phyloP scores from a whole-genome alignment of 1,140 invertebrate species.

The Diuraphis noxia region DNA sequence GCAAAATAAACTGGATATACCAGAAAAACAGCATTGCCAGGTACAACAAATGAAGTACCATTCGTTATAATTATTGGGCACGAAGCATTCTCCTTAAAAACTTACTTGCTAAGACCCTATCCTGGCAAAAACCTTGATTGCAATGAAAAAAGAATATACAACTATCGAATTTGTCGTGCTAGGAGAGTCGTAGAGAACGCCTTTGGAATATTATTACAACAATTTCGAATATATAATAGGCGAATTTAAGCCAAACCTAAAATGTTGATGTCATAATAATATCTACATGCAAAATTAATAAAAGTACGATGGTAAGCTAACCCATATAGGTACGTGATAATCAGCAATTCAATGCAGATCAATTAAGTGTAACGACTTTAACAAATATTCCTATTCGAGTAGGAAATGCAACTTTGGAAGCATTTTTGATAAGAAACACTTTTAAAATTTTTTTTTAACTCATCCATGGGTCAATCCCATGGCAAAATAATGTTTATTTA shows the following conservation, averaged over 20 bases:
- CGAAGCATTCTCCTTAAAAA: slow-evolving; percentile 60
- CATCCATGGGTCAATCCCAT: not conserved
- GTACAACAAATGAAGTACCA: slow-evolving; percentile 53
- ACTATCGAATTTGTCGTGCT: slow-evolving; percentile 57
- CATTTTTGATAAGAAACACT: not conserved
- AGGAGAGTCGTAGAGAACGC: slow-evolving; percentile 58
- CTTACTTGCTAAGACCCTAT: slow-evolving; percentile 59
- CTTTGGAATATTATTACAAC: slow-evolving; percentile 58
- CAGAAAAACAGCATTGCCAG: slow-evolving; percentile 31
- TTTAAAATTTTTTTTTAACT: not conserved
- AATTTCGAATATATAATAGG: slow-evolving; percentile 56
- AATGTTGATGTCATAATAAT: slow-evolving; percentile 36
- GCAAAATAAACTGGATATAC: slow-evolving; percentile 14
- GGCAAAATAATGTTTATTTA: not conserved
- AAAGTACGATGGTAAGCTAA: not conserved
- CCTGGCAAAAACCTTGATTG: slow-evolving; percentile 55
- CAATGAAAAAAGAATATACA: slow-evolving; percentile 57
- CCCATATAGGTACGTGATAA: not conserved
- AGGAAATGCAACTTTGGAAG: not conserved
- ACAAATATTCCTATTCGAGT: not conserved
- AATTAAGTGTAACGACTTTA: not conserved
- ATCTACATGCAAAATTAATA: slow-evolving; percentile 20
- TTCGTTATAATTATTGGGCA: slow-evolving; percentile 60
- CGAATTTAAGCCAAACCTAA: slow-evolving; percentile 15
- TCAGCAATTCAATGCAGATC: not conserved